Percentiles rank a stretch among this genome's conserved stretches.
Conservation (phyloP, 2,113 vertebrate genomes). For the Phaethon lepturus region DNA sequence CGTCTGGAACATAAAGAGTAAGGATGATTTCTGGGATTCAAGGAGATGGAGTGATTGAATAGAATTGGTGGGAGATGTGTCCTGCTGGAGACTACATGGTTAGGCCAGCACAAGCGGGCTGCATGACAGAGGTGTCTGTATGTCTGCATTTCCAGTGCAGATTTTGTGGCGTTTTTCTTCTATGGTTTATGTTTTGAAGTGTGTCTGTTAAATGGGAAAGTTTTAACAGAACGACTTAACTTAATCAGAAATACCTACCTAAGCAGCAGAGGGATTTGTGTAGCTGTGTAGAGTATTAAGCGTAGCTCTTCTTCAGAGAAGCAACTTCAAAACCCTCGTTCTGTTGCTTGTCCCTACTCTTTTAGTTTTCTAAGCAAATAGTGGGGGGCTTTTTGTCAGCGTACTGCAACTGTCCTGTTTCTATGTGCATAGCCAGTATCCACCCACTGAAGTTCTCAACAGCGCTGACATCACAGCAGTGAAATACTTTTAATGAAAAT, state of each 20-base stretch:
- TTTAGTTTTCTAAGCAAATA: not conserved
- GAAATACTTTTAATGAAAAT: not conserved
- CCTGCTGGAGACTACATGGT: not conserved
- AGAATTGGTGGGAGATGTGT: not conserved
- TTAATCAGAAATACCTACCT: not conserved
- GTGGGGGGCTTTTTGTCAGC: not conserved
- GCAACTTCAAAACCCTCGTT: not conserved
- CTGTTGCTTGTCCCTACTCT: not conserved
- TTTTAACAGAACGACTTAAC: not conserved
- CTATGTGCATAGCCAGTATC: not conserved
- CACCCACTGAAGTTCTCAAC: fast-evolving
- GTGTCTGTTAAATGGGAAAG: not conserved
- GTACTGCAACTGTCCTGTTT: not conserved
- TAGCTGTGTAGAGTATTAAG: not conserved
- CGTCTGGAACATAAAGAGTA: constrained; percentile 90
- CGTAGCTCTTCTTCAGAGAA: not conserved
- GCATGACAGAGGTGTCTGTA: not conserved
- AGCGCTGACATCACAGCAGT: not conserved
- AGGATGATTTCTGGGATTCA: constrained; percentile 45
- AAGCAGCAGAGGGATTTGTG: not conserved
- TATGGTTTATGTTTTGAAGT: not conserved
- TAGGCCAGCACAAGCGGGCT: not conserved
- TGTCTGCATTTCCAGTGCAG: not conserved
- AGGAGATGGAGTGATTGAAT: not conserved
- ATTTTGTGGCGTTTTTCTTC: not conserved